phyloP scores from a whole-genome alignment of 1,140 invertebrate genomes.

The Rhysida immarginata region DNA sequence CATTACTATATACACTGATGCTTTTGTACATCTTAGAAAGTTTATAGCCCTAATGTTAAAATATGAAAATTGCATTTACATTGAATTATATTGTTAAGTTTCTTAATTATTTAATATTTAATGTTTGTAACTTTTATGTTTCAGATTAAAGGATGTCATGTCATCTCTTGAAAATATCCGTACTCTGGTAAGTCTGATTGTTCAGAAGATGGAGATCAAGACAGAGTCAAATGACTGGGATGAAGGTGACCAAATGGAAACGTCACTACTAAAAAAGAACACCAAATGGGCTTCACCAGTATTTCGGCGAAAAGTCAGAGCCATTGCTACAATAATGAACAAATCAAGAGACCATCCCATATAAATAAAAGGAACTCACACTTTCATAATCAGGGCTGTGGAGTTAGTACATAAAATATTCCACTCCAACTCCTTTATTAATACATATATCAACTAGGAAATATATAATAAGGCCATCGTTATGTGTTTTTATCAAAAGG shows the following conservation, averaged over 20 bases:
- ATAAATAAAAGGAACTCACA: too few species aligned
- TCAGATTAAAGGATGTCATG: slow-evolving; percentile 2
- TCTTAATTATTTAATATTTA: not conserved
- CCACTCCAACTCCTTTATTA: too few species aligned
- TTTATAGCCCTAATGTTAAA: not conserved
- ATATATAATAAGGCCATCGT: too few species aligned
- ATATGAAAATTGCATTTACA: not conserved
- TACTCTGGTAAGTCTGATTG: slow-evolving; percentile 26
- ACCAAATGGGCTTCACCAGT: slow-evolving; percentile 7
- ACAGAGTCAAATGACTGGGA: slow-evolving; percentile 4
- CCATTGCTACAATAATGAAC: slow-evolving; percentile 2
- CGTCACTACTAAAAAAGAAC: not conserved
- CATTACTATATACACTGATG: too few species aligned
- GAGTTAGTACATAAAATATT: too few species aligned
- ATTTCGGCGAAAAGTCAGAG: not conserved
- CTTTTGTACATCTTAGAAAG: too few species aligned
- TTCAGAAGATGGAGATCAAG: slow-evolving; percentile 15
- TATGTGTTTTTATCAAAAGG: too few species aligned
- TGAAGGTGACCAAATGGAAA: slow-evolving; percentile 1
- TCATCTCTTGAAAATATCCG: not conserved
- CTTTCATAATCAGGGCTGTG: too few species aligned
- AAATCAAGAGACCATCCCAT: not conserved
- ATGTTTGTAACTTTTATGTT: not conserved
- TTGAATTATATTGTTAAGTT: not conserved
- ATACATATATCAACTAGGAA: too few species aligned